Percentiles rank a stretch among this genome's conserved stretches.
Conservation (phyloP, 2,113 vertebrate species). For the Heterocephalus glaber region DNA sequence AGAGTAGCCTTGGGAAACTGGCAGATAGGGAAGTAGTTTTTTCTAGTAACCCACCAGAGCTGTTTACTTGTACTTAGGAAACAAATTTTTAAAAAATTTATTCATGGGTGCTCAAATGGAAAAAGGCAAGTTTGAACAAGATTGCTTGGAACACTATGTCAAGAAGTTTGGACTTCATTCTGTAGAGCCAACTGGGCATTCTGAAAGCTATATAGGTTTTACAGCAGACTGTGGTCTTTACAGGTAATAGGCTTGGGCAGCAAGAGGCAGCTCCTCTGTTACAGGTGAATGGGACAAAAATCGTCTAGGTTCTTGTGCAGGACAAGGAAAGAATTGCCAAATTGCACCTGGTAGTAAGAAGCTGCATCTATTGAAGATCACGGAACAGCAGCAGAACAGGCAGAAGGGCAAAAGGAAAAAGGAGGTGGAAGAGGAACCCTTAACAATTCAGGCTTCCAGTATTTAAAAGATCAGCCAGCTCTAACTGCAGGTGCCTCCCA, state of each 20-base stretch:
- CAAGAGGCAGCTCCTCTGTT: background rate
- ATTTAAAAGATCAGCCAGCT: background rate
- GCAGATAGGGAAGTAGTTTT: background rate
- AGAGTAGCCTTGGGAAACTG: background rate
- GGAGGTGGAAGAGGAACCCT: background rate
- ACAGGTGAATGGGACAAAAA: background rate
- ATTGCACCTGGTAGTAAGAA: background rate
- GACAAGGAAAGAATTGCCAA: background rate
- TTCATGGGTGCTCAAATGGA: background rate
- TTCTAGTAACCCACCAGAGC: background rate
- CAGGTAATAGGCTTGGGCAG: background rate
- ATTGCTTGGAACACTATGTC: background rate
- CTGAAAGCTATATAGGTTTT: background rate
- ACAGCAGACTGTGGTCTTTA: background rate
- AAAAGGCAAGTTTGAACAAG: conserved; percentile 26
- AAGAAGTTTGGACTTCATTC: background rate
- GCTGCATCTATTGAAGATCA: background rate
- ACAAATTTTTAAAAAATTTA: background rate
- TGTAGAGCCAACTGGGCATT: background rate
- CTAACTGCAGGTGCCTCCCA: background rate
- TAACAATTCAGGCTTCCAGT: background rate
- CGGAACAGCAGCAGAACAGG: background rate
- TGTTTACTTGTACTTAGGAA: background rate
- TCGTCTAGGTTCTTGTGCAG: background rate
- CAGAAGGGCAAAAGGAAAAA: background rate